Evolutionary conservation across 2,888 invertebrate genomes (phyloP).

Genomic region (Drosophila basisetae): DNA sequence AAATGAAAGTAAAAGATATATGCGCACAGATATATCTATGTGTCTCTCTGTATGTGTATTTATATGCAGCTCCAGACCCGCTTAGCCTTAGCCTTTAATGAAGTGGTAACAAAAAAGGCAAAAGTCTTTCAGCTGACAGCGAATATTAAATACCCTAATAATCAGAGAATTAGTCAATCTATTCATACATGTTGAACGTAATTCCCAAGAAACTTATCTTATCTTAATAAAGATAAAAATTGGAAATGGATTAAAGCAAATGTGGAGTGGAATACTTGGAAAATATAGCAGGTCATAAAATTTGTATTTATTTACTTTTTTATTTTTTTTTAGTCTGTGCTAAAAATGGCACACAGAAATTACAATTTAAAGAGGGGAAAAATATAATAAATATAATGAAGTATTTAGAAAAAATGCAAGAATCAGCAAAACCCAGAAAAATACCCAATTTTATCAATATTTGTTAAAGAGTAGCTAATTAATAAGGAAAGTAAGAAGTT

Average conservation of each 20-base stretch:
- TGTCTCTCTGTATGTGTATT: not conserved
- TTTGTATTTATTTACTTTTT: not conserved
- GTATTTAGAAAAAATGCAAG: not conserved
- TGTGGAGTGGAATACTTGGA: not conserved
- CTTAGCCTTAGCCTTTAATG: conserved; percentile 64
- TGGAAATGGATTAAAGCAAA: not conserved
- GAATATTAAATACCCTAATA: conserved; percentile 16
- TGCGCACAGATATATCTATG: conserved; percentile 17
- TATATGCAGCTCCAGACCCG: conserved; percentile 35
- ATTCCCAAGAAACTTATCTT: too few relatives aligned
- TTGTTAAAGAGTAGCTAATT: not conserved
- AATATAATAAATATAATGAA: not conserved
- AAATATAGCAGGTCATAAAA: not conserved
- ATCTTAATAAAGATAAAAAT: not conserved
- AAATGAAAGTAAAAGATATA: conserved; percentile 76
- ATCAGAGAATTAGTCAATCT: accelerated
- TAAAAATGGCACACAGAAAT: not conserved
- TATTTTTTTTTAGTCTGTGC: not conserved
- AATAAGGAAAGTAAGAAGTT: not conserved
- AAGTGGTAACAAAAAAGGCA: conserved; percentile 57
- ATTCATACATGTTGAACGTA: too few relatives aligned
- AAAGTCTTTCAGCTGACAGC: not conserved
- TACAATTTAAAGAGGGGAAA: not conserved
- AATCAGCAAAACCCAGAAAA: not conserved
- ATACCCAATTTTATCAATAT: not conserved